Conservation (phyloP, 2,888 invertebrate genomes). For the Chaetogeoica ovagalla region DNA sequence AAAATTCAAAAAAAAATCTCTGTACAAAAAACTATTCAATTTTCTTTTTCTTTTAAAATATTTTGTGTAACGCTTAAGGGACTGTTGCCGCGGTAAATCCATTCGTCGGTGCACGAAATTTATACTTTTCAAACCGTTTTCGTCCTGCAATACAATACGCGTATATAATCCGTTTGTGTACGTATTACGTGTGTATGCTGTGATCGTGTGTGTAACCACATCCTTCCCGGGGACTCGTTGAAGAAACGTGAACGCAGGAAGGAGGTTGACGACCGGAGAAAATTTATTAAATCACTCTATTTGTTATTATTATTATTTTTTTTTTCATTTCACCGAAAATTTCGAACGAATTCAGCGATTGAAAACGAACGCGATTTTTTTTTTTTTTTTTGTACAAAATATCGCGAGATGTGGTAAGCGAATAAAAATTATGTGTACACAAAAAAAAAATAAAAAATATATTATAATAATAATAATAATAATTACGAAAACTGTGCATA, state of each 20-base stretch:
- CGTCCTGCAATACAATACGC: background rate
- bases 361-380: no score
- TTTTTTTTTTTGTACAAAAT: no score
- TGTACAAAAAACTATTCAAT: no score
- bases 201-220: background rate
- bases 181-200: background rate
- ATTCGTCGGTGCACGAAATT: constrained; percentile 36
- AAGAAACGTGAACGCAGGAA: constrained; percentile 36
- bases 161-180: constrained; percentile 18
- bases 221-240: background rate
- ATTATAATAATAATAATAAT: no score
- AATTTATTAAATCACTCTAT: constrained; percentile 16
- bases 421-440: no score
- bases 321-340: constrained; percentile 5
- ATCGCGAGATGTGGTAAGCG: no score
- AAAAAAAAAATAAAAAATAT: no score
- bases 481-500: no score
- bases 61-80: constrained; percentile 11
- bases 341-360: background rate
- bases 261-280: constrained; percentile 48
- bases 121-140: constrained; percentile 5
- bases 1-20: no score
- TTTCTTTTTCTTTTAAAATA: no score
- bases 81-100: background rate
- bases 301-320: no score